Conservation (phyloP, 2,888 invertebrate genomes). For the Stomorhina lunata region DNA sequence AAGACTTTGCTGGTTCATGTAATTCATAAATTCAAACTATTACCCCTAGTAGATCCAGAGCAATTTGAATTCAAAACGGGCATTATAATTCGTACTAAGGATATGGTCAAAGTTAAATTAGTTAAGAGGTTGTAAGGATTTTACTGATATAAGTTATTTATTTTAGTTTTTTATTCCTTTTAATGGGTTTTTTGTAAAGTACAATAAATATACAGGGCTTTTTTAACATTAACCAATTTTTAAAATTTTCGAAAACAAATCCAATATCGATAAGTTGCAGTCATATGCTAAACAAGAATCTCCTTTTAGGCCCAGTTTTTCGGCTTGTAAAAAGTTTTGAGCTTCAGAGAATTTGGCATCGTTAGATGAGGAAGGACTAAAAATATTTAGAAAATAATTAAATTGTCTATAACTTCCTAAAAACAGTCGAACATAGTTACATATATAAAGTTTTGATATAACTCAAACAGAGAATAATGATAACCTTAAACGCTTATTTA, state of each 20-base stretch:
- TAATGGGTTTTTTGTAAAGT: neutral
- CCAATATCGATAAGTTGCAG: slow-evolving; percentile 70
- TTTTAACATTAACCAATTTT: slow-evolving; percentile 36
- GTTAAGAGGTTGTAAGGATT: slow-evolving; percentile 36
- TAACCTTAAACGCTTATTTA: too few relatives aligned
- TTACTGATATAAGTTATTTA: neutral
- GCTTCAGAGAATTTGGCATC: slow-evolving; percentile 64
- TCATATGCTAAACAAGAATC: slow-evolving; percentile 68
- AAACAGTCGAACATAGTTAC: too few relatives aligned
- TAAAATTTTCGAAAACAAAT: slow-evolving; percentile 70
- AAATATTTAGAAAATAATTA: too few relatives aligned
- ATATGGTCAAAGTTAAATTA: slow-evolving; percentile 53
- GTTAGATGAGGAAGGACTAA: slow-evolving; percentile 71
- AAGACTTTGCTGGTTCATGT: slow-evolving; percentile 71
- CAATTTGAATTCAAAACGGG: slow-evolving; percentile 53
- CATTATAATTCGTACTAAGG: slow-evolving; percentile 52
- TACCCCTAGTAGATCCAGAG: slow-evolving; percentile 67
- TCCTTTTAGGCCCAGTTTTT: slow-evolving; percentile 61
- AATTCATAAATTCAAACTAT: slow-evolving; percentile 69
- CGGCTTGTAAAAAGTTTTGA: slow-evolving; percentile 68
- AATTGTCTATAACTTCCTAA: too few relatives aligned
- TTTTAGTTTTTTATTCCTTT: too few relatives aligned
- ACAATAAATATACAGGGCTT: neutral
- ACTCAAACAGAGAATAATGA: too few relatives aligned
- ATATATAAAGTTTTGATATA: too few relatives aligned